Evolutionary conservation across 2,797 vertebrate species (phyloP), one percentile per base, ranked within the genome.

Genomic region (Sternarchorhynchus goeldii): DNA sequence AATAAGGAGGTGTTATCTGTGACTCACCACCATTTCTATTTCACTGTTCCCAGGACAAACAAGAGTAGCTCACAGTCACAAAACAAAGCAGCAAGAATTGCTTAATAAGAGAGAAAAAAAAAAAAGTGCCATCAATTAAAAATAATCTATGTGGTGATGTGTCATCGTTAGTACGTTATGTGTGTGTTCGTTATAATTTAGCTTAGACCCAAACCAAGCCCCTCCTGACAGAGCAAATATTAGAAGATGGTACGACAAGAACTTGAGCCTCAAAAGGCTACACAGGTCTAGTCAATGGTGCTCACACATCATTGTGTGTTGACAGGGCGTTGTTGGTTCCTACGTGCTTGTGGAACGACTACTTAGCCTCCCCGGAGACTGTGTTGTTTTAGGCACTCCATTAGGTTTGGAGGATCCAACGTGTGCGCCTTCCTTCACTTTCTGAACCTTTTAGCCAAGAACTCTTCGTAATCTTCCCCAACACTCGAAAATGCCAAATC

Each of bases 371-470:
- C n/a, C 50, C 84, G 77, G 29, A 83, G 25, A 82, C 55, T 18
- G 7, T 85, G 80, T 90, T 82, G 82, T 85, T 87, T 83, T 83
- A 80, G 83, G 88, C 69, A 18, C 64, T 68, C 84, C 82, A 71
- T 88, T 84, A 88, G 80, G 85, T 86, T 85, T 63, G 57, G 80
- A 76, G 68, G 65, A 78, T 67, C 64, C 70, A n/a, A 73, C 68
- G 36, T 82, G 64, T 75, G 2, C 57, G 7, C 50, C 75, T 71
- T 68, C 58, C 63, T 75, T 59, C 8, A 66, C 73, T 73, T 68
- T 73, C 25, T 39, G 17, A 59, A 58, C 41, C 60, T 53, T 72
- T 75, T 20, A 64, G 45, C 36, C 70, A 65, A 79, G 71, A 59
- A 75, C 32, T 68, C 79, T 57, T 73, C 34, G 78, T 78, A 78